Evolutionary conservation across 2,888 invertebrate species (phyloP), one percentile per base, ranked within the genome.

Genomic region (Drosophila picticornis): DNA sequence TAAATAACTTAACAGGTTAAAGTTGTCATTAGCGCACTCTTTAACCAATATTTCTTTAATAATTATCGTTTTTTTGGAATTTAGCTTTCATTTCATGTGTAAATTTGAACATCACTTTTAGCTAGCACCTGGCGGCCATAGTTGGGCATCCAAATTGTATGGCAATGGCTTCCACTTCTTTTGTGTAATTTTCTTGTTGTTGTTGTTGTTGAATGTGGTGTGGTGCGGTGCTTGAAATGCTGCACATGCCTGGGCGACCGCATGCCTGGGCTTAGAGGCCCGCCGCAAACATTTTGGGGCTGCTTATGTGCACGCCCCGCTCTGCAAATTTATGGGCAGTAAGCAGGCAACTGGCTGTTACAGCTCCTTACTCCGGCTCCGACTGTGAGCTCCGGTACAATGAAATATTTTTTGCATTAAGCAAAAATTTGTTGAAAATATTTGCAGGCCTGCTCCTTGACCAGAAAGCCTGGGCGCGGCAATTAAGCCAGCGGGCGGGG

Each of bases 361-460:
- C 25, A 36, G 50, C n/a, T 32, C 29, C 38, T n/a, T 29, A 13
- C 51, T 36, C 27, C 36, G 29, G n/a, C 36, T 27, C 6, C 19
- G n/a, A 38, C 38, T n/a, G n/a, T 38, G 59, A 51, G 43, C 63
- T 50, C 50, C 53, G 57, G 70, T 34, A 80, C 81, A 86, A 73
- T 88, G 72, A 84, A 90, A 89, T 90, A 90, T 87, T 90, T 90
- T 90, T 89, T 74, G 88, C 84, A 89, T 89, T 90, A 87, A 88
- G 88, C 81, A 88, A 90, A 84, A 90, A 85, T 90, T 90, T 84
- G 84, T 73, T 86, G 68, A 89, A 84, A 83, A 87, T 90, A 86
- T 90, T 89, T 90, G 67, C 85, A 69, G 75, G 72, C 62, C 66
- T 56, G 63, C 79, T 64, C 75, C 75, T 72, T 83, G 90, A 84